Conservation (phyloP, 2,888 invertebrate species). For the Epiblema foenella region DNA sequence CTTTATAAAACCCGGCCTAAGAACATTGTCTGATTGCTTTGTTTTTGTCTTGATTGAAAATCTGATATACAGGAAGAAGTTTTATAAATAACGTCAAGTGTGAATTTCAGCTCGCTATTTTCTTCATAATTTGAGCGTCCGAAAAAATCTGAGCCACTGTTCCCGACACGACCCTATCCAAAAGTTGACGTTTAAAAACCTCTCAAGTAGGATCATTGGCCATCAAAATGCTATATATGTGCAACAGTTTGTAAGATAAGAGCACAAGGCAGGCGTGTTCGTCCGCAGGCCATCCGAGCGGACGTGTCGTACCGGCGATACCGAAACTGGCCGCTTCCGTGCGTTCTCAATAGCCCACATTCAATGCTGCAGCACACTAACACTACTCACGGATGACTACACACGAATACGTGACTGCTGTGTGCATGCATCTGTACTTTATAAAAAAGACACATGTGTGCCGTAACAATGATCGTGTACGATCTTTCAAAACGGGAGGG, state of each 20-base stretch:
- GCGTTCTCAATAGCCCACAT: slow-evolving; percentile 63
- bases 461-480: not conserved
- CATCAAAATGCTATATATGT: not conserved
- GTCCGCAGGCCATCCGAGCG: slow-evolving; percentile 22
- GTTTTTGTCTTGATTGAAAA: no score
- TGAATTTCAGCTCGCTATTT: no score
- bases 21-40: no score
- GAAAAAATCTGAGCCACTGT: no score
- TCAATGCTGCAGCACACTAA: slow-evolving; percentile 53
- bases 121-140: no score
- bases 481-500: not conserved
- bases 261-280: slow-evolving; percentile 16
- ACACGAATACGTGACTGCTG: not conserved
- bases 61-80: no score
- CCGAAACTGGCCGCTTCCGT: slow-evolving; percentile 48
- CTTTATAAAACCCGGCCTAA: no score
- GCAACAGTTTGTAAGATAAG: slow-evolving; percentile 21
- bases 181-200: not conserved
- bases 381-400: slow-evolving; percentile 24
- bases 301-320: slow-evolving; percentile 43
- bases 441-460: slow-evolving; percentile 13
- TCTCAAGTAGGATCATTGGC: not conserved
- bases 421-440: slow-evolving; percentile 13
- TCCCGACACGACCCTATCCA: no score
- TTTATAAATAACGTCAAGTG: no score